These are phyloP conservation scores for Entomobrya multifasciata DNA, from an alignment of 2,888 invertebrate genomes.

Conservation along the genomic window DNA sequence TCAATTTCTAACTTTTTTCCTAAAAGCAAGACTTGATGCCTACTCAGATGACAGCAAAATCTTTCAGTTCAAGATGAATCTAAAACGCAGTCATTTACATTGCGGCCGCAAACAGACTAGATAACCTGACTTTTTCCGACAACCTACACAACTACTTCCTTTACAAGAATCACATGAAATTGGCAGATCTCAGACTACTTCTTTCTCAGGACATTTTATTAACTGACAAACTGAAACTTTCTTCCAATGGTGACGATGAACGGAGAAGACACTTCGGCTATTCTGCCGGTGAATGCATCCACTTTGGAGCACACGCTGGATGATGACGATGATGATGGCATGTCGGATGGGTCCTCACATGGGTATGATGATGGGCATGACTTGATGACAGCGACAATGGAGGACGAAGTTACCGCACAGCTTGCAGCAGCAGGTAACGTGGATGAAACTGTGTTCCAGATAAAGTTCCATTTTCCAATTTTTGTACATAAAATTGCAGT, in stretches of 20 bases:
- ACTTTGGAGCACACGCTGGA: slow-evolving; percentile 79
- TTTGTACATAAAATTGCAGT: too few species aligned
- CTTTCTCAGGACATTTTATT: slow-evolving; percentile 1
- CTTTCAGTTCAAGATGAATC: not conserved
- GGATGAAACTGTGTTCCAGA: too few species aligned
- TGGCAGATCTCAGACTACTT: not conserved
- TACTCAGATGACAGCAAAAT: too few species aligned
- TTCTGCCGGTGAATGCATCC: slow-evolving; percentile 74
- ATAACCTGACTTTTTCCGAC: not conserved
- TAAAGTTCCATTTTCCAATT: too few species aligned
- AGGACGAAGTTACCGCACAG: slow-evolving; percentile 97
- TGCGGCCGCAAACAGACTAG: not conserved
- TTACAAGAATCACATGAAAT: slow-evolving; percentile 12
- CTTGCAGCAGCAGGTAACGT: slow-evolving; percentile 96
- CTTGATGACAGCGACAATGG: slow-evolving; percentile 91
- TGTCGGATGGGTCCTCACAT: slow-evolving; percentile 86
- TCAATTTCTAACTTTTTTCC: too few species aligned
- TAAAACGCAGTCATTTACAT: not conserved
- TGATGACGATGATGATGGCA: slow-evolving; percentile 92
- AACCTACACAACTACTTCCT: too few species aligned
- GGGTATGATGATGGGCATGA: slow-evolving; percentile 90
- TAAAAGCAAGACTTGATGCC: too few species aligned
- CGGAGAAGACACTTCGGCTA: slow-evolving; percentile 76
- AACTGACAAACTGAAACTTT: not conserved
- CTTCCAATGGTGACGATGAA: slow-evolving; percentile 80